phyloP scores from a whole-genome alignment of 2,888 invertebrate genomes.

The Meiosimyza platycephala region DNA sequence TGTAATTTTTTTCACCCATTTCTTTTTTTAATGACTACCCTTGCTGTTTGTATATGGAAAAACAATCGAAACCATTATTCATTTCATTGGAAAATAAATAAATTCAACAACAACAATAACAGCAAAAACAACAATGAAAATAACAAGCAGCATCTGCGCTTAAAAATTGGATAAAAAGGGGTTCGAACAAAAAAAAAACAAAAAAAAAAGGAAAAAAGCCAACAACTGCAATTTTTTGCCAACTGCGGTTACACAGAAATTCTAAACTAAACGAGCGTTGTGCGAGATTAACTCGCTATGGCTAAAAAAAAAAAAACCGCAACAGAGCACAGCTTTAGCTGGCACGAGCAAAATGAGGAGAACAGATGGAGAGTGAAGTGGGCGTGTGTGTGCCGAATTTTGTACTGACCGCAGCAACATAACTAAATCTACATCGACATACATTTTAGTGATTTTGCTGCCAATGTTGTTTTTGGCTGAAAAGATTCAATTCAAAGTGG shows the following conservation, averaged over 20 bases:
- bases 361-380: too few species aligned
- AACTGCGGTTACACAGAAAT: conserved; percentile 35
- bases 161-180: background rate
- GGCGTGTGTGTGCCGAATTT: too few species aligned
- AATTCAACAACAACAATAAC: background rate
- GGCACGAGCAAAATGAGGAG: too few species aligned
- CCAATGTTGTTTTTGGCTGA: too few species aligned
- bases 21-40: background rate
- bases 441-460: too few species aligned
- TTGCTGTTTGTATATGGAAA: conserved; percentile 5
- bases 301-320: background rate
- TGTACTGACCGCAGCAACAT: too few species aligned
- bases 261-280: conserved; percentile 14
- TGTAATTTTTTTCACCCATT: conserved; percentile 23
- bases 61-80: conserved; percentile 30
- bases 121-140: background rate
- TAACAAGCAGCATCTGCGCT: too few species aligned
- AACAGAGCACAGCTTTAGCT: too few species aligned
- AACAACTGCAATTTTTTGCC: conserved; percentile 11
- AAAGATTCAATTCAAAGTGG: too few species aligned
- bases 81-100: conserved; percentile 11
- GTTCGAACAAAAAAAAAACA: conserved; percentile 10
- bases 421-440: too few species aligned
- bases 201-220: too few species aligned
- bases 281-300: conserved; percentile 1